Conservation (phyloP, 2,888 invertebrate genomes). For the Sesamia inferens region DNA sequence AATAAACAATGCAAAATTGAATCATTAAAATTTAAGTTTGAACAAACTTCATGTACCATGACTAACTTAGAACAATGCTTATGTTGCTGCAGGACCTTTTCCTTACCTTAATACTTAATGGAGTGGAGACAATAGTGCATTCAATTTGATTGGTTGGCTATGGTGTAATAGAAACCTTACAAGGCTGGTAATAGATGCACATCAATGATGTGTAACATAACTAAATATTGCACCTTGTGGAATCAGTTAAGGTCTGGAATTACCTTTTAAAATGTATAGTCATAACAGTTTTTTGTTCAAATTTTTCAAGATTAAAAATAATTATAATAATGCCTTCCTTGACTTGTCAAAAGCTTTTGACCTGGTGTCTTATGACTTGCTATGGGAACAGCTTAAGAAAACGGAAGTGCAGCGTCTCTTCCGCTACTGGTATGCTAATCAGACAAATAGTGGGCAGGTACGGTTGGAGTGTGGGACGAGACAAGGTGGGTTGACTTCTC, state of each 20-base stretch:
- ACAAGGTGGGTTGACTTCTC: no score
- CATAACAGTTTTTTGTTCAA: background rate
- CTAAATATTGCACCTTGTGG: background rate
- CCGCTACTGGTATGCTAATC: no score
- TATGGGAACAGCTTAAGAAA: no score
- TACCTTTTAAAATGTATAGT: background rate
- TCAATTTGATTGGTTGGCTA: constrained; percentile 25
- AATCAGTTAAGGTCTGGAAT: background rate
- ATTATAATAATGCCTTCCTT: no score
- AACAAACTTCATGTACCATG: constrained; percentile 18
- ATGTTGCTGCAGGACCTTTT: constrained; percentile 1
- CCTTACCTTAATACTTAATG: constrained; percentile 11
- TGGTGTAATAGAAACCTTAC: constrained; percentile 27
- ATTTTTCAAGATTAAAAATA: no score
- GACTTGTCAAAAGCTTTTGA: no score
- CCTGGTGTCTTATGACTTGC: no score
- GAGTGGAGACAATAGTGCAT: constrained; percentile 52
- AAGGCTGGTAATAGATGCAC: constrained; percentile 6
- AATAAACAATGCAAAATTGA: background rate
- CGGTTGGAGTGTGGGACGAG: no score
- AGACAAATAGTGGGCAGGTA: no score
- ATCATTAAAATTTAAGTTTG: background rate
- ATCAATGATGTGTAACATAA: background rate
- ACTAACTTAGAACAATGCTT: constrained; percentile 45
- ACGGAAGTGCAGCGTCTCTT: no score